Conservation (phyloP, 2,113 vertebrate genomes). For the Centropus unirufus region DNA sequence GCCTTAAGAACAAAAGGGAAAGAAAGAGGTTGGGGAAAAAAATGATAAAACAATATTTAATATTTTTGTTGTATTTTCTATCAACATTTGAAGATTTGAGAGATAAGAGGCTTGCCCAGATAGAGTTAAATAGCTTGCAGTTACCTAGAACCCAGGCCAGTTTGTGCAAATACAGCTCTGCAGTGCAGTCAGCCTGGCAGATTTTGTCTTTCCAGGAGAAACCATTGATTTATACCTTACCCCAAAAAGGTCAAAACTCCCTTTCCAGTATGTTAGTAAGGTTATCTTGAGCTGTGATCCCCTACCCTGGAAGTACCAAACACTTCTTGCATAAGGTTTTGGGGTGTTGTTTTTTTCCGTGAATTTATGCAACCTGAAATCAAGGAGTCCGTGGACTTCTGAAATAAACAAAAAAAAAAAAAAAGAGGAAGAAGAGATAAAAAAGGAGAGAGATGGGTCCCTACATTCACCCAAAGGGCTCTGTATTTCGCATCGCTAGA, state of each 20-base stretch:
- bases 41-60: background rate
- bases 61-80: background rate
- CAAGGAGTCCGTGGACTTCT: background rate
- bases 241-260: background rate
- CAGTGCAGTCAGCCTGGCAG: background rate
- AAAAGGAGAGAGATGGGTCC: background rate
- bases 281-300: background rate
- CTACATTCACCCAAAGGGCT: background rate
- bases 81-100: background rate
- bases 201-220: background rate
- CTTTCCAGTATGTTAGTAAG: background rate
- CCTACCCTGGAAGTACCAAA: background rate
- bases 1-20: background rate
- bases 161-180: background rate
- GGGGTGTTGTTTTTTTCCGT: background rate
- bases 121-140: background rate
- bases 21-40: background rate
- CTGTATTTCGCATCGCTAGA: background rate
- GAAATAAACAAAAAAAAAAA: background rate
- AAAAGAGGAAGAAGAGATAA: background rate
- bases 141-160: background rate
- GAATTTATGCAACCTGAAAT: background rate
- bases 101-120: background rate
- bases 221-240: background rate
- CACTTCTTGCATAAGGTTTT: background rate